Percentiles rank a stretch among this genome's conserved stretches.
Evolutionary conservation across 2,797 vertebrate species (phyloP).

Genomic region (Falco berigora): DNA sequence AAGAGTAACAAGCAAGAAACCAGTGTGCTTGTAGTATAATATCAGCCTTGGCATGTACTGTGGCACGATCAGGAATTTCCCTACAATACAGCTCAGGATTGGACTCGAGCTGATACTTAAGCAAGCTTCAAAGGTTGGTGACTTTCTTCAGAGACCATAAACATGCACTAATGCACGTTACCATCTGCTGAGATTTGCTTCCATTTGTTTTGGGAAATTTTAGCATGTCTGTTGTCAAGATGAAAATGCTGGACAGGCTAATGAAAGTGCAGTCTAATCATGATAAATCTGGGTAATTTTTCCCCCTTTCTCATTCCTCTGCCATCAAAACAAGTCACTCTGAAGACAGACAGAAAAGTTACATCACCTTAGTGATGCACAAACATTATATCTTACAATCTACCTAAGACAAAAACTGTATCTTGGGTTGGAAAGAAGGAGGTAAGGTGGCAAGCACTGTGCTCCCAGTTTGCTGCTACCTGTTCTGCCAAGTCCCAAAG

Average conservation of each 20-base stretch:
- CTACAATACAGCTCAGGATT: background rate
- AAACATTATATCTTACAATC: background rate
- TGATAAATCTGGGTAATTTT: background rate
- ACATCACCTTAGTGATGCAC: background rate
- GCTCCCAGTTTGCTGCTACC: background rate
- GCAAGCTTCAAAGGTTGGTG: background rate
- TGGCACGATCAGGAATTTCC: background rate
- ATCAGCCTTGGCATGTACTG: background rate
- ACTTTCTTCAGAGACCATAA: background rate
- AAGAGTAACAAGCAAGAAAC: background rate
- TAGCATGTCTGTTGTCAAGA: background rate
- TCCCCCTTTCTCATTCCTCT: background rate
- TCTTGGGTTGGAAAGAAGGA: background rate
- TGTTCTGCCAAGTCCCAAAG: background rate
- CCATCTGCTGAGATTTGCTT: background rate
- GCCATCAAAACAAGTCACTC: background rate
- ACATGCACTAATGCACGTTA: background rate
- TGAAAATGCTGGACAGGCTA: background rate
- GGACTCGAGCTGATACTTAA: background rate
- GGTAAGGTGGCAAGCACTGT: background rate
- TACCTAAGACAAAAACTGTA: background rate
- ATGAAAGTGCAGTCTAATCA: background rate
- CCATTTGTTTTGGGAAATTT: background rate
- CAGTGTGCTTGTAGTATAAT: background rate
- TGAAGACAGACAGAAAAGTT: background rate